These are phyloP conservation scores for Epinephelus cyanopodus DNA, from an alignment of 2,113 vertebrate genomes.

Conservation along the genomic window DNA sequence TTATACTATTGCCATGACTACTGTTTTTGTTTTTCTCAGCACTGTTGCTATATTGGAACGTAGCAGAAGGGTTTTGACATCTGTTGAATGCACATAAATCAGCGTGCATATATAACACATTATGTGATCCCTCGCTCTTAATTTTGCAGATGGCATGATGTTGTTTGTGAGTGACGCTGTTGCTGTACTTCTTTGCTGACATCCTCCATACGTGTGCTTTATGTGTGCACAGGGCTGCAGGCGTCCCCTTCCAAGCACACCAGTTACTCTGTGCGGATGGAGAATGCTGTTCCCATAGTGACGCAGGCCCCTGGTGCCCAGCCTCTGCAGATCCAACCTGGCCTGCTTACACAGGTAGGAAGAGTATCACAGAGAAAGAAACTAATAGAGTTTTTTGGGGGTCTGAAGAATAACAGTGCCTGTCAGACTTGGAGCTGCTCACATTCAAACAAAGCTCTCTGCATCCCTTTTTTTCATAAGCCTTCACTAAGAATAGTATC, in stretches of 20 bases:
- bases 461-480: conserved; percentile 40
- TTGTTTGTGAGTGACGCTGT: not conserved
- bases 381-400: conserved; percentile 37
- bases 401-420: conserved; percentile 18
- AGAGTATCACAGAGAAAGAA: conserved; percentile 12
- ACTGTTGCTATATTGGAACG: conserved; percentile 13
- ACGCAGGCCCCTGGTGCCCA: conserved; percentile 96
- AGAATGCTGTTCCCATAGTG: conserved; percentile 98
- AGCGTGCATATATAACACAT: not conserved
- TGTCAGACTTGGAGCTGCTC: conserved; percentile 38
- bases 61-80: conserved; percentile 5
- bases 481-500: conserved; percentile 69
- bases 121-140: conserved; percentile 7
- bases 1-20: conserved; percentile 45
- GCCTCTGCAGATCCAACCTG: conserved; percentile 97
- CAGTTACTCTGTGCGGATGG: conserved; percentile 98
- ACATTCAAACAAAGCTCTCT: conserved; percentile 51
- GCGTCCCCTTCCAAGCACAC: conserved; percentile 97
- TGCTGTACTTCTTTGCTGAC: conserved; percentile 36
- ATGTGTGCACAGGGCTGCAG: conserved; percentile 91
- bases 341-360: conserved; percentile 96
- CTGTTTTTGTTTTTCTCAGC: conserved; percentile 49
- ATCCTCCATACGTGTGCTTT: conserved; percentile 37
- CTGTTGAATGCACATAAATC: conserved; percentile 49
- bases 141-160: conserved; percentile 20